These are phyloP conservation scores for Notospermus geniculatus DNA, from an alignment of 1,140 invertebrate genomes.

Conservation along the genomic window DNA sequence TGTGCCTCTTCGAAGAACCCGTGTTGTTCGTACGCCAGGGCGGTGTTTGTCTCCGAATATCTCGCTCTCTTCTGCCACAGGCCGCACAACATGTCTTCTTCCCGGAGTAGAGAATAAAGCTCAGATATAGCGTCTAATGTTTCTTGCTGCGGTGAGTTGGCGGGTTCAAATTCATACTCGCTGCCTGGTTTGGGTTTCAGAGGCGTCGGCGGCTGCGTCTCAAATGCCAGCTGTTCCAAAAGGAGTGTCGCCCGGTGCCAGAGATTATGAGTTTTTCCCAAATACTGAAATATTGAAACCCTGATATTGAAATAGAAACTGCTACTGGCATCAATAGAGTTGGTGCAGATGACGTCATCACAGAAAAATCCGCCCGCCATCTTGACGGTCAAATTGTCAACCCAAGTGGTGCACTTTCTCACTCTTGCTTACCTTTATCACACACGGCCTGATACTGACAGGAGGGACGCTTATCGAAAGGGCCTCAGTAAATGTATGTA, in stretches of 20 bases:
- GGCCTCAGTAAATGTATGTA: slow-evolving; percentile 91
- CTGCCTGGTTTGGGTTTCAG: slow-evolving; percentile 37
- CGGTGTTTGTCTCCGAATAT: slow-evolving; percentile 85
- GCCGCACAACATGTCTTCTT: slow-evolving; percentile 95
- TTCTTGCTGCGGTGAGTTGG: slow-evolving; percentile 62
- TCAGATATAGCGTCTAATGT: slow-evolving; percentile 77
- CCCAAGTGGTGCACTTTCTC: too few species aligned
- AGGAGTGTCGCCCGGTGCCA: slow-evolving; percentile 90
- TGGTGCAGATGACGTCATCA: too few species aligned
- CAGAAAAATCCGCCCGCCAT: too few species aligned
- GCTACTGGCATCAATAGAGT: too few species aligned
- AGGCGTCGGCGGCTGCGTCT: slow-evolving; percentile 45
- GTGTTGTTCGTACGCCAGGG: slow-evolving; percentile 91
- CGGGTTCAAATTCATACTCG: slow-evolving; percentile 53
- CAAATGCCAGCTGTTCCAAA: slow-evolving; percentile 83
- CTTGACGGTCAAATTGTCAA: too few species aligned
- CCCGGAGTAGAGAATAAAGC: slow-evolving; percentile 83
- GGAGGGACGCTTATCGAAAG: slow-evolving; percentile 81
- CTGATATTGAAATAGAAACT: too few species aligned
- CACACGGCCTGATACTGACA: slow-evolving; percentile 76
- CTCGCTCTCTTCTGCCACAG: slow-evolving; percentile 90
- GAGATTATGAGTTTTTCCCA: slow-evolving; percentile 91
- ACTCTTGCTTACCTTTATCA: slow-evolving; percentile 56
- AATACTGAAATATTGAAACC: too few species aligned
- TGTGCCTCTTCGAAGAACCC: slow-evolving; percentile 94